Base-by-base conservation (phyloP, 2,888 invertebrate genomes). In the Lypha dubia region DNA sequence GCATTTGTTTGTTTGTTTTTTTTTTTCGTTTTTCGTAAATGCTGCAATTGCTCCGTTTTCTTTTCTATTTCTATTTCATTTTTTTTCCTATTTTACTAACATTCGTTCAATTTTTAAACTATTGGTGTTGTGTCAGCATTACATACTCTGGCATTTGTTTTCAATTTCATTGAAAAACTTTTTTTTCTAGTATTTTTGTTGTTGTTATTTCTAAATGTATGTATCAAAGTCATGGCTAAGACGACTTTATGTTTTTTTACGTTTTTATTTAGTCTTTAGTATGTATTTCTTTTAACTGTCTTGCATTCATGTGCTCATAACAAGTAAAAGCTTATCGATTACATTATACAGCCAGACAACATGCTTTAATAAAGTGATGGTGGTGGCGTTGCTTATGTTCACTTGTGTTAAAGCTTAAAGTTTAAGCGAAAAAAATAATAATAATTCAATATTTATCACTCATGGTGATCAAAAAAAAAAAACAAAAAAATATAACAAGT, bases 141-240 rank as follows among this genome's bases (percentile, higher is more conserved):
- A 80, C 68, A 68, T 70, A 70, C 80, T 60, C 80, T 60, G 28
- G 56, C 76, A 74, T 73, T 84, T 84, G 84, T 81, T 84, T 84
- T 84, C 84, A 84, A 70, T 84, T 84, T 84, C 84, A 84, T 81
- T 84, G 77, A 84, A 79, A 84, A 71, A 15, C 65, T 77, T 79
- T 79, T 75, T 35, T 41, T 17, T 41, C 49, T n/a, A 4, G 32
- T 46, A 8, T 7, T 22, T 58, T 20, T 51, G n/a, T 8, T 1
- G 3, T 44, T 62, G 17, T 38, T 49, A 9, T 46, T 62, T 44
- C 13, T 1, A 56, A 56, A 24, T 65, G 32, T 67, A 24, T 35
- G 13, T 13, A 49, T 58, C 74, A 84, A 84, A 81, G 84, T 81
- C 84, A 84, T 81, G 77, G 81, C 84, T 84, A 77, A 53, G 24